A percentile compares a stretch with the other conserved stretches of the same genome.
phyloP scores from a whole-genome alignment of 1,140 invertebrate genomes.

The Cotesia glomerata region DNA sequence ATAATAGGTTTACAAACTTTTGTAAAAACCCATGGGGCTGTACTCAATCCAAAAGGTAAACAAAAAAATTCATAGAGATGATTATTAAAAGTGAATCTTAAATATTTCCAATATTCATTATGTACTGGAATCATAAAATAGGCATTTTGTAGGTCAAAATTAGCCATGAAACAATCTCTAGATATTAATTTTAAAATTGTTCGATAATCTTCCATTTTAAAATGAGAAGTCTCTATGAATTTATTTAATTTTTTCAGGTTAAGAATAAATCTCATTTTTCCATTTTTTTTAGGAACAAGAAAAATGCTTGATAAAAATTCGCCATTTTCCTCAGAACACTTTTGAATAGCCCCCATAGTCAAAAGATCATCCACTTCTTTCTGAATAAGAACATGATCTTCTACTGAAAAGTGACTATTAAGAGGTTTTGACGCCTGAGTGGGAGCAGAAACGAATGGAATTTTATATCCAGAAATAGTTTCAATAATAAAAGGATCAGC shows the following conservation, averaged over 20 bases:
- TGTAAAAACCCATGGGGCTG: constrained; percentile 34
- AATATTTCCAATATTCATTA: constrained; percentile 28
- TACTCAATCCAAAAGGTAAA: constrained; percentile 31
- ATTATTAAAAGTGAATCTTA: constrained; percentile 31
- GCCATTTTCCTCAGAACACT: constrained; percentile 9
- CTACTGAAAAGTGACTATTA: neutral
- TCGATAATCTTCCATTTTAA: constrained; percentile 39
- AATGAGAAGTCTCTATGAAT: constrained; percentile 36
- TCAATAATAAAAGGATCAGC: constrained; percentile 26
- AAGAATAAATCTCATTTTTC: constrained; percentile 37
- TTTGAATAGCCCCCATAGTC: neutral
- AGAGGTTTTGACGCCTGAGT: neutral
- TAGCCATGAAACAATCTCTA: constrained; percentile 32
- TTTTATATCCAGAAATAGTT: constrained; percentile 31
- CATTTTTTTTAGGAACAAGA: constrained; percentile 38
- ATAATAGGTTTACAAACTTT: constrained; percentile 38
- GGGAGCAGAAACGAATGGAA: constrained; percentile 24
- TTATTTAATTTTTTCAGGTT: constrained; percentile 41
- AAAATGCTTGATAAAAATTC: constrained; percentile 38
- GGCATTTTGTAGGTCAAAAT: constrained; percentile 43
- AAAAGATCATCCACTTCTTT: constrained; percentile 12
- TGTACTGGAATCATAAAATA: constrained; percentile 35
- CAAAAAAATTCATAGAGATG: constrained; percentile 32
- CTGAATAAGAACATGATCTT: neutral
- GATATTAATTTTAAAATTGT: constrained; percentile 37